Conservation (phyloP, 2,888 invertebrate genomes). For the Mimas tiliae region DNA sequence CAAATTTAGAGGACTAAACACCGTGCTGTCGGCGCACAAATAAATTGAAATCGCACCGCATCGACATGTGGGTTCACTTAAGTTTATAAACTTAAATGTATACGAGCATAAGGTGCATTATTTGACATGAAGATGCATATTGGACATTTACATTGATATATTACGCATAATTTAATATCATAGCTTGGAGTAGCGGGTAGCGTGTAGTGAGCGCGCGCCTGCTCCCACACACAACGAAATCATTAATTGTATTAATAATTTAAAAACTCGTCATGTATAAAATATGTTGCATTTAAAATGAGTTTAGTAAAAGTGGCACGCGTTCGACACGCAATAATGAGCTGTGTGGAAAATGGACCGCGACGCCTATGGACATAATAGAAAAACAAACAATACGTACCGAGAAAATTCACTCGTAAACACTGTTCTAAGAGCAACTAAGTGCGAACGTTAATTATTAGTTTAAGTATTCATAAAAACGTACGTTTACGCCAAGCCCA, state of each 20-base stretch:
- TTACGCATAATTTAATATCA: neutral
- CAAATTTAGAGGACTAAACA: too few relatives aligned
- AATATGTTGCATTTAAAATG: conserved; percentile 55
- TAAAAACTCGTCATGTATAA: conserved; percentile 50
- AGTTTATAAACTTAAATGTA: too few relatives aligned
- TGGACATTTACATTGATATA: neutral
- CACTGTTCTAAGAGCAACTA: conserved; percentile 68
- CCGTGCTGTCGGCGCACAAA: too few relatives aligned
- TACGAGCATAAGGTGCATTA: too few relatives aligned
- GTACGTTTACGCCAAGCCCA: conserved; percentile 51
- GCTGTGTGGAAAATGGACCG: conserved; percentile 60
- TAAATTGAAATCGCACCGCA: too few relatives aligned
- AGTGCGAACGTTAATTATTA: conserved; percentile 74
- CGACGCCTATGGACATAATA: conserved; percentile 51
- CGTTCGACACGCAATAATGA: conserved; percentile 66
- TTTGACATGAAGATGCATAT: neutral
- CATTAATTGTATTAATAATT: conserved; percentile 71
- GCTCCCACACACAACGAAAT: conserved; percentile 52
- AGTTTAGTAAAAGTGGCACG: conserved; percentile 55
- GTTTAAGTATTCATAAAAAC: conserved; percentile 75
- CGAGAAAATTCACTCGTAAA: conserved; percentile 68
- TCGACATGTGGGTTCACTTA: too few relatives aligned
- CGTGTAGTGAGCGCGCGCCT: conserved; percentile 32
- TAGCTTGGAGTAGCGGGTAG: conserved; percentile 33
- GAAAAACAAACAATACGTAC: conserved; percentile 66